Evolutionary conservation across 1,140 invertebrate species (phyloP).

Genomic region (Drosophila jambulina): DNA sequence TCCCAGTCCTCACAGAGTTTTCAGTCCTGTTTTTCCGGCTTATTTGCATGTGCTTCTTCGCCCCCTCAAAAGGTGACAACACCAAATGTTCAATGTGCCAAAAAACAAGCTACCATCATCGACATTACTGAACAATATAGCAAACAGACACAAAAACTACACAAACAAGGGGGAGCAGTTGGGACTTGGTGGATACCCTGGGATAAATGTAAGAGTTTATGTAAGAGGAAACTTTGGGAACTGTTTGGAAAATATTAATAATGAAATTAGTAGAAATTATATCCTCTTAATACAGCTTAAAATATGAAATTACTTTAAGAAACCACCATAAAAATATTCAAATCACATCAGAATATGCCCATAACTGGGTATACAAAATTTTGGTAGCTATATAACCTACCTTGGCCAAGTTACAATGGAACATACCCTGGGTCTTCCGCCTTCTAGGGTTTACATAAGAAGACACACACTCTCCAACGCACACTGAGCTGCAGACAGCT

Average conservation of each 20-base stretch:
- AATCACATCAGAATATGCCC: neutral
- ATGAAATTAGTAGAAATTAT: neutral
- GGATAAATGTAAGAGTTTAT: neutral
- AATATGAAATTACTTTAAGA: neutral
- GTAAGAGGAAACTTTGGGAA: neutral
- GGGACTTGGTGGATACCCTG: neutral
- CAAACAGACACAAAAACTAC: slow-evolving; percentile 43
- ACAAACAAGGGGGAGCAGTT: neutral
- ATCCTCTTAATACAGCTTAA: neutral
- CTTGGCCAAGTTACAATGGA: neutral
- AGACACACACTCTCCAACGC: slow-evolving; percentile 13
- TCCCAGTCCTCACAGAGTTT: slow-evolving; percentile 5
- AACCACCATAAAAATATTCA: no score
- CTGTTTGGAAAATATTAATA: neutral
- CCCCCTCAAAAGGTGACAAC: slow-evolving; percentile 72
- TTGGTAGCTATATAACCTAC: neutral
- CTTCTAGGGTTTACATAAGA: neutral
- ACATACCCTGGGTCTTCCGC: neutral
- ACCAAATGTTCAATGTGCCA: slow-evolving; percentile 81
- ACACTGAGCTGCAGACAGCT: slow-evolving; percentile 18
- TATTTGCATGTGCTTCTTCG: slow-evolving; percentile 69
- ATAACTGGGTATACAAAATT: neutral
- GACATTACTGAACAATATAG: slow-evolving; percentile 44
- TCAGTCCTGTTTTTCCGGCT: slow-evolving; percentile 44
- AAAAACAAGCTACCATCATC: slow-evolving; percentile 69